Evolutionary conservation across 2,797 vertebrate species (phyloP).

Genomic region (Diplodus sargus): DNA sequence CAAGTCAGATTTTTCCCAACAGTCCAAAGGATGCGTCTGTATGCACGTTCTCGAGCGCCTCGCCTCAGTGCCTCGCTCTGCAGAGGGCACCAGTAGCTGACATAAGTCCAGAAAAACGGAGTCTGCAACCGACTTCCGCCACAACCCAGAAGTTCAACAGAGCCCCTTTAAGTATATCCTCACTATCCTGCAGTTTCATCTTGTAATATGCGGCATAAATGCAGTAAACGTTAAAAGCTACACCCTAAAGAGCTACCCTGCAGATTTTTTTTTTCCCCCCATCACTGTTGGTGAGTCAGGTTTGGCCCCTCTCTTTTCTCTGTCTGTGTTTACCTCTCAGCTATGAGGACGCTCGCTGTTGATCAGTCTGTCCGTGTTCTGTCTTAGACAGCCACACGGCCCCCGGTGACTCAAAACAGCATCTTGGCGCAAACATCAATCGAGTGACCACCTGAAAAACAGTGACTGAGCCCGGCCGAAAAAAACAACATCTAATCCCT

Average conservation of each 20-base stretch:
- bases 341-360: neutral
- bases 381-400: neutral
- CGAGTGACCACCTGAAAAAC: conserved; percentile 58
- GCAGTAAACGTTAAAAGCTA: neutral
- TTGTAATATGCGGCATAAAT: neutral
- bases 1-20: no score
- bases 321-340: conserved; percentile 11
- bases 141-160: no score
- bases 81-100: no score
- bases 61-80: no score
- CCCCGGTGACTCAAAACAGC: conserved; percentile 32
- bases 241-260: neutral
- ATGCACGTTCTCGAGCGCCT: no score
- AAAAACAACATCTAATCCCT: conserved; percentile 58
- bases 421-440: conserved; percentile 51
- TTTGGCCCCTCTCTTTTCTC: conserved; percentile 7
- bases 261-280: conserved; percentile 9
- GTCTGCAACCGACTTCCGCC: no score
- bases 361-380: conserved; percentile 14
- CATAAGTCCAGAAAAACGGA: no score
- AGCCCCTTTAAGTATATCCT: no score
- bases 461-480: conserved; percentile 11
- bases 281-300: conserved; percentile 26
- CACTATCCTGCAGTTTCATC: neutral
- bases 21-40: no score